Evolutionary conservation across 2,113 vertebrate species (phyloP), one percentile per base, ranked within the genome.

Genomic region (Neodon shergylaensis): DNA sequence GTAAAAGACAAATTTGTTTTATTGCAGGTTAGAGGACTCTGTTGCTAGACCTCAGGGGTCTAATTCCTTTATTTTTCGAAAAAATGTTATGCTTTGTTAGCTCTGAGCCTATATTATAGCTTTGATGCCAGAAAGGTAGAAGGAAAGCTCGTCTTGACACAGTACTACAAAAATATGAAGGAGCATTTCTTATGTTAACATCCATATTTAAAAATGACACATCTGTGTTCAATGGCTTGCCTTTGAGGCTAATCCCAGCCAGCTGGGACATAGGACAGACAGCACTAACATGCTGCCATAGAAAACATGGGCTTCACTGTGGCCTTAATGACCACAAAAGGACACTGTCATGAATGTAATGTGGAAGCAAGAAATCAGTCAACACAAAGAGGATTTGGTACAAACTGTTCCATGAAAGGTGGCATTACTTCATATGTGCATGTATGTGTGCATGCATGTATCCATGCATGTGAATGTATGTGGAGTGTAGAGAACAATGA

Each of bases 141-240:
- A 16, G 10, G 52, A 22, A 88, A 95, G 88, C 77, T 33, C 28
- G 36, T 74, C 87, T 86, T 72, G 36, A 84, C 52, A 61, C 4
- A 81, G 78, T 28, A 90, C 52, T 63, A 61, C 61, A 74, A 73
- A 93, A 58, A 91, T 70, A 88, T 14, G 74, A 93, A 91, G 79
- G 89, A 91, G 79, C 65, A 94, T 42, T 88, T 88, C 76, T 84
- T 36, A 84, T 7, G 10, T 89, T 66, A 73, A 68, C 81, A 90
- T 96, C 90, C 11, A 8, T 65, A 88, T 90, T 94, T 97, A 76
- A 96, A 95, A 92, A 87, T 90, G 44, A 66, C 6, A 72, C 31
- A 47, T 49, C 49, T 85, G 10, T 42, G 22, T 22, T 73, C 70
- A 81, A 33, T 54, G 79, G 31, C 65, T 91, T 28, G 54, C 47